These are phyloP conservation scores for Mythimna vitellina DNA, from an alignment of 2,888 invertebrate species.

Conservation along the genomic window DNA sequence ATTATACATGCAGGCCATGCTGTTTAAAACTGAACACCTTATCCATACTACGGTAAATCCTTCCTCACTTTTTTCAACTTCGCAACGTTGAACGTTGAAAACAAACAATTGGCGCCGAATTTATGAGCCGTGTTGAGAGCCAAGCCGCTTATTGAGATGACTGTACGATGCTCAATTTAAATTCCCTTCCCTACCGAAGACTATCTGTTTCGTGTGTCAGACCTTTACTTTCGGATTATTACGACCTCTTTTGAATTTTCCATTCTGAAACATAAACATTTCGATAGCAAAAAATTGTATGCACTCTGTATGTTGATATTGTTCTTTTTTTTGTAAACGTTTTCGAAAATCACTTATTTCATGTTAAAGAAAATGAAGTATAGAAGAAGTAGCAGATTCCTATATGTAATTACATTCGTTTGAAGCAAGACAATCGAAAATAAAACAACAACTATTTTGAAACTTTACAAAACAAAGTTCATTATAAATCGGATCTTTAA, in stretches of 20 bases:
- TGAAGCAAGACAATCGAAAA: slow-evolving; percentile 17
- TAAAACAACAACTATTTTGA: slow-evolving; percentile 35
- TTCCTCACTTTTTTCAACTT: slow-evolving; percentile 70
- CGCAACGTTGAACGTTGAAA: slow-evolving; percentile 80
- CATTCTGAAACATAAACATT: slow-evolving; percentile 9
- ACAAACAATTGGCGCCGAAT: slow-evolving; percentile 86
- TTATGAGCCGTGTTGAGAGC: slow-evolving; percentile 83
- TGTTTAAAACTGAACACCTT: slow-evolving; percentile 21
- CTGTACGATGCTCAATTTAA: slow-evolving; percentile 80
- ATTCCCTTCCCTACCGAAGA: slow-evolving; percentile 67
- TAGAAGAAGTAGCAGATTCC: slow-evolving; percentile 14
- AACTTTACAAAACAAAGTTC: slow-evolving; percentile 48
- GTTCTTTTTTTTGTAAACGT: background rate
- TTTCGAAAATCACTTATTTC: slow-evolving; percentile 4
- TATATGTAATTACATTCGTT: slow-evolving; percentile 11
- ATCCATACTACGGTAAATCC: slow-evolving; percentile 60
- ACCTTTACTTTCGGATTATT: slow-evolving; percentile 59
- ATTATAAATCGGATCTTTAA: slow-evolving; percentile 51
- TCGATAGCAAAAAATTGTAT: background rate
- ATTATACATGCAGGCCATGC: no score
- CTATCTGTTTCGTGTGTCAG: slow-evolving; percentile 59
- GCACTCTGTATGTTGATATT: slow-evolving; percentile 22
- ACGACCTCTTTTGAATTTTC: slow-evolving; percentile 42
- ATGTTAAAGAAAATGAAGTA: background rate
- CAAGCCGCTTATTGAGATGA: slow-evolving; percentile 87